Evolutionary conservation across 2,113 vertebrate genomes (phyloP).

Genomic region (Sminthopsis crassicaudata): DNA sequence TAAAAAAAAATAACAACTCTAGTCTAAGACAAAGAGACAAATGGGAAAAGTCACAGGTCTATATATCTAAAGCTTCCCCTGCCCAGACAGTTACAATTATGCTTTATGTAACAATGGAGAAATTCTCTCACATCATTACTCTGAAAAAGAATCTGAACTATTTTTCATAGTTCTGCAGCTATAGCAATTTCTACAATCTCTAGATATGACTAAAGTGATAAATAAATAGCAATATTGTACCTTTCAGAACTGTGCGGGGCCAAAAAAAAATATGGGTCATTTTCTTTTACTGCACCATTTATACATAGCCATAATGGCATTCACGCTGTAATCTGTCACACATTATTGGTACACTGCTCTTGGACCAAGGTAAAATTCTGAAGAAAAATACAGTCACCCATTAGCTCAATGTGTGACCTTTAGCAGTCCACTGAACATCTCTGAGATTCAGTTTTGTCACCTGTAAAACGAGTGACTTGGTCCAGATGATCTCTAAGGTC

Average conservation of each 20-base stretch:
- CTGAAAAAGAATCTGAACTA: neutral
- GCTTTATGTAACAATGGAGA: neutral
- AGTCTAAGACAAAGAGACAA: slow-evolving; percentile 46
- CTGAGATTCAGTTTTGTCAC: slow-evolving; percentile 47
- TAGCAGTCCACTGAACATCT: slow-evolving; percentile 31
- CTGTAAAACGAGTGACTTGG: slow-evolving; percentile 56
- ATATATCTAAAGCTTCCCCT: neutral
- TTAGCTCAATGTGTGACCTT: slow-evolving; percentile 9
- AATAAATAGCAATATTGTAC: slow-evolving; percentile 51
- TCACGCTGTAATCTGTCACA: slow-evolving; percentile 59
- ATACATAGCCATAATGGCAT: slow-evolving; percentile 62
- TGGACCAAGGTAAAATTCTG: neutral
- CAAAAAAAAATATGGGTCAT: slow-evolving; percentile 46
- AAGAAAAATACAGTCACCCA: slow-evolving; percentile 37
- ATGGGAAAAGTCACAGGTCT: neutral
- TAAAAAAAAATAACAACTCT: slow-evolving; percentile 17
- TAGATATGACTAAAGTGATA: slow-evolving; percentile 59
- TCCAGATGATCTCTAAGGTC: slow-evolving; percentile 42
- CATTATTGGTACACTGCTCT: slow-evolving; percentile 38
- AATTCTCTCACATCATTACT: neutral
- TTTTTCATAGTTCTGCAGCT: slow-evolving; percentile 29
- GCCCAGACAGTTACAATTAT: neutral
- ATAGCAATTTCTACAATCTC: slow-evolving; percentile 40
- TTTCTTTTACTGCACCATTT: slow-evolving; percentile 68
- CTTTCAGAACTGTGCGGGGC: slow-evolving; percentile 66